phyloP scores from a whole-genome alignment of 2,113 vertebrate genomes.

The Gobius niger region DNA sequence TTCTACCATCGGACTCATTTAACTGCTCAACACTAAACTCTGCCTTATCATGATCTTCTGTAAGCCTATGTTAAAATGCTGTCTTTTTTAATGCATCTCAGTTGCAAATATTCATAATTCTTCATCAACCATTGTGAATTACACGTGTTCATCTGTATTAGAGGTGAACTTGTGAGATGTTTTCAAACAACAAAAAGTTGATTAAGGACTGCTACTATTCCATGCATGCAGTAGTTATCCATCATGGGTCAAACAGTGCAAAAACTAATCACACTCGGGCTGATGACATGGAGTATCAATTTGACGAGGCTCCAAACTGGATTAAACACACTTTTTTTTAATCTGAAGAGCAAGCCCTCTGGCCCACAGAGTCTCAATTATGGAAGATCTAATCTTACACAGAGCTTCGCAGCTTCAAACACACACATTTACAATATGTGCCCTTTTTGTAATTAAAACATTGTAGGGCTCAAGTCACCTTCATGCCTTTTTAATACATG shows the following conservation, averaged over 20 bases:
- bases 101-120: too few relatives aligned
- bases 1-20: too few relatives aligned
- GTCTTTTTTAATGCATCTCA: too few relatives aligned
- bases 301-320: constrained; percentile 6
- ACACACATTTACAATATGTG: background rate
- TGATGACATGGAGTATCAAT: constrained; percentile 1
- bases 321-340: constrained; percentile 3
- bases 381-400: constrained; percentile 28
- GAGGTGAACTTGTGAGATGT: background rate
- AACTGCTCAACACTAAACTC: too few relatives aligned
- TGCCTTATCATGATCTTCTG: too few relatives aligned
- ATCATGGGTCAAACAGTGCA: constrained; percentile 11
- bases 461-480: background rate
- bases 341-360: constrained; percentile 26
- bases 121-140: too few relatives aligned
- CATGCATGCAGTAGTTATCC: background rate
- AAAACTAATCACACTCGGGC: constrained; percentile 3
- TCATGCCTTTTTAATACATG: constrained; percentile 5
- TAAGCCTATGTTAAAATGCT: too few relatives aligned
- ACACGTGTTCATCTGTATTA: too few relatives aligned
- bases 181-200: background rate
- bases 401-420: background rate
- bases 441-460: constrained; percentile 20
- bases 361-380: constrained; percentile 29
- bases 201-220: background rate